Conservation (phyloP, 2,113 vertebrate species). For the Terrapene triunguis region DNA sequence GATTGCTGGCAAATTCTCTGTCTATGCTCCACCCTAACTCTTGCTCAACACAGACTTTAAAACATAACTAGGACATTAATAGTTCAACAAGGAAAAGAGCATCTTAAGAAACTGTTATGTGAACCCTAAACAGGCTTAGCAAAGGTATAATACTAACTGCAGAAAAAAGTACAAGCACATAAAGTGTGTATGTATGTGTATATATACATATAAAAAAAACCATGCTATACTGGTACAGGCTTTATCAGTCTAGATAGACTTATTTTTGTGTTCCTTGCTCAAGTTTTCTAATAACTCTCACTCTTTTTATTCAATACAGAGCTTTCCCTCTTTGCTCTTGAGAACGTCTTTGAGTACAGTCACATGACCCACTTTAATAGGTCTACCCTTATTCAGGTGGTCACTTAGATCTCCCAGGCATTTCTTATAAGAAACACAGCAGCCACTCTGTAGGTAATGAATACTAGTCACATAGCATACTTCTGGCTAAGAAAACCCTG, state of each 20-base stretch:
- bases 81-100: neutral
- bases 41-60: neutral
- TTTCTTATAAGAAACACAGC: neutral
- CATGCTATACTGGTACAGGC: neutral
- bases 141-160: neutral
- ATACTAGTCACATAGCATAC: neutral
- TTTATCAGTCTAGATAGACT: neutral
- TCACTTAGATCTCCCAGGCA: neutral
- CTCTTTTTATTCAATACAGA: neutral
- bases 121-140: neutral
- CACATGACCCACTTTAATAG: neutral
- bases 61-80: neutral
- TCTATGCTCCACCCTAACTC: neutral
- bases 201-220: neutral
- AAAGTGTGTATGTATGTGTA: neutral
- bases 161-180: neutral
- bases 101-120: neutral
- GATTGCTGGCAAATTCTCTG: neutral
- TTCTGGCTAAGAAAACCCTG: neutral
- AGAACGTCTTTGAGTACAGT: neutral
- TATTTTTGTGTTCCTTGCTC: neutral
- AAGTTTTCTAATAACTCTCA: neutral
- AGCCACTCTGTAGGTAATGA: neutral
- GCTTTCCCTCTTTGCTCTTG: neutral
- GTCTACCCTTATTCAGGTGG: accelerated